These are phyloP conservation scores for Telmatherina bonti DNA, from an alignment of 2,797 vertebrate genomes.

Conservation along the genomic window DNA sequence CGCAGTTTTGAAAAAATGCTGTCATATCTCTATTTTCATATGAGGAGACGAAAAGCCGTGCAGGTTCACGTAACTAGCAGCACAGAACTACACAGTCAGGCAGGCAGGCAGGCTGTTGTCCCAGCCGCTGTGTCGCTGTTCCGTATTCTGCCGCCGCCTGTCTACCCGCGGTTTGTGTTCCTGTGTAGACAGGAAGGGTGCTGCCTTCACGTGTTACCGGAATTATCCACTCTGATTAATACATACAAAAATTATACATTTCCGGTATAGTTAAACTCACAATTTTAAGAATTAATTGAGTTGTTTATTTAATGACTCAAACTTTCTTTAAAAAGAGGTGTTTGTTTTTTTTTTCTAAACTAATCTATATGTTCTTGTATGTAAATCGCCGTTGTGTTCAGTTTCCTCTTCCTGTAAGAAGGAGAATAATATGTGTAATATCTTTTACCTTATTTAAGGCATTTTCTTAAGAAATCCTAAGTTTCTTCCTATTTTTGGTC, in stretches of 20 bases:
- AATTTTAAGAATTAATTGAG: too few species aligned
- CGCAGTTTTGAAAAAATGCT: constrained; percentile 27
- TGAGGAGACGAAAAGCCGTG: too few species aligned
- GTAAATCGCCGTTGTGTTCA: too few species aligned
- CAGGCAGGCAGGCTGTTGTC: not conserved
- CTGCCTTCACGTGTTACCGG: constrained; percentile 36
- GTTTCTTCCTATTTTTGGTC: not conserved
- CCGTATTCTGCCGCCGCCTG: constrained; percentile 54
- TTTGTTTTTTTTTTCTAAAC: too few species aligned
- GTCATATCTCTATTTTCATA: constrained; percentile 4
- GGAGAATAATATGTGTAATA: not conserved
- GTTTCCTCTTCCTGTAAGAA: too few species aligned
- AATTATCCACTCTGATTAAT: not conserved
- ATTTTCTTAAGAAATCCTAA: not conserved
- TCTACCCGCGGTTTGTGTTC: constrained; percentile 8
- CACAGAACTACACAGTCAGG: not conserved
- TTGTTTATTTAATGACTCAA: too few species aligned
- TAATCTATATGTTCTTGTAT: too few species aligned
- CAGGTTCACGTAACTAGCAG: not conserved
- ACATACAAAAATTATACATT: fast-evolving
- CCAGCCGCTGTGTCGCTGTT: constrained; percentile 9
- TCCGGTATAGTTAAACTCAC: too few species aligned
- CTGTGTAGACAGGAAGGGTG: constrained; percentile 55
- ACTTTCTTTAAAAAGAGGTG: too few species aligned
- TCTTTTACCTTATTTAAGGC: too few species aligned